Evolutionary conservation across 37 sponge, comb jelly and placozoan genomes (phyloP).

Genomic region (Crambe crambe): DNA sequence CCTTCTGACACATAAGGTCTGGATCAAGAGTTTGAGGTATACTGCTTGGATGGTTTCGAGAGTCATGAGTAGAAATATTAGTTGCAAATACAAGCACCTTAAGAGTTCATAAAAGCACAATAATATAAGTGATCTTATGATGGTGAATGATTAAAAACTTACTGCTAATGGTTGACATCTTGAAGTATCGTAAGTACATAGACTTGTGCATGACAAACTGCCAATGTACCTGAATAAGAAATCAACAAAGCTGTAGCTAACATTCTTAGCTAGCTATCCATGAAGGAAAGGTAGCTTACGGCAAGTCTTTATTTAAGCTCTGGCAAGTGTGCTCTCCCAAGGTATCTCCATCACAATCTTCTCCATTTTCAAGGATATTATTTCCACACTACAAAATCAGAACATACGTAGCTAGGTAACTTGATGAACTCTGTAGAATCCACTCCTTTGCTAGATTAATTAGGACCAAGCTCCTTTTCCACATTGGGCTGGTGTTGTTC

Average conservation of each 20-base stretch:
- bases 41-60: not conserved
- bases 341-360: slow-evolving; percentile 20
- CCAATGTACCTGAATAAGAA: slow-evolving; percentile 1
- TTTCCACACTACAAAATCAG: slow-evolving; percentile 13
- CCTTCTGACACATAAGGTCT: not conserved
- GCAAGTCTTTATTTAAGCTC: slow-evolving; percentile 7
- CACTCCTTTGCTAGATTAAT: too few relatives aligned
- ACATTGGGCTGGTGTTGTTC: too few relatives aligned
- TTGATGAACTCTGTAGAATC: too few relatives aligned
- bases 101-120: too few relatives aligned
- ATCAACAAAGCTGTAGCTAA: not conserved
- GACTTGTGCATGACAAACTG: not conserved
- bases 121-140: too few relatives aligned
- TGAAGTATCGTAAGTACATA: not conserved
- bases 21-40: not conserved
- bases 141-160: too few relatives aligned
- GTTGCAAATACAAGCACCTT: not conserved
- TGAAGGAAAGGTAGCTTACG: not conserved
- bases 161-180: not conserved
- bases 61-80: not conserved
- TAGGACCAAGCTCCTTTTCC: not conserved
- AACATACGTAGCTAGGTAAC: not conserved
- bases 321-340: slow-evolving; percentile 15
- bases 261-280: not conserved
- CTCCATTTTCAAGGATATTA: not conserved